Conservation (phyloP, 2,888 invertebrate genomes). For the Eupithecia dodoneata region DNA sequence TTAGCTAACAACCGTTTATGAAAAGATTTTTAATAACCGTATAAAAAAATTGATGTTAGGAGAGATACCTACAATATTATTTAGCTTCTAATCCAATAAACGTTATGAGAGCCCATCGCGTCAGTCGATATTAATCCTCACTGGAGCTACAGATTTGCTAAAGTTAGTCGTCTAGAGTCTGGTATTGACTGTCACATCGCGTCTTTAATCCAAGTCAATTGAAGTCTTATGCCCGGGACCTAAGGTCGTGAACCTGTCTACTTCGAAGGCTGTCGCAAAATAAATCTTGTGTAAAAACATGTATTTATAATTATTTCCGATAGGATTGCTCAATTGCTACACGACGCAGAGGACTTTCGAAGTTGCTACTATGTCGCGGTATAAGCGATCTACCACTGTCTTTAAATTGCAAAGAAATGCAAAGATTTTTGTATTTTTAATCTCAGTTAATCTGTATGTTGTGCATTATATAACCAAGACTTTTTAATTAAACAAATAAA, state of each 20-base stretch:
- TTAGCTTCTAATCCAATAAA: neutral
- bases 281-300: neutral
- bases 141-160: neutral
- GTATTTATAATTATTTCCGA: neutral
- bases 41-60: no score
- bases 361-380: neutral
- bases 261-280: neutral
- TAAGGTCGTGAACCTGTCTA: neutral
- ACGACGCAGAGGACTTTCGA: neutral
- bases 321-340: no score
- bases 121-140: neutral
- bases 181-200: neutral
- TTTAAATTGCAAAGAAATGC: neutral
- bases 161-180: neutral
- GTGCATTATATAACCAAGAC: neutral
- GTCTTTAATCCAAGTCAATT: slow-evolving; percentile 1
- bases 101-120: neutral
- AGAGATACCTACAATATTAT: no score
- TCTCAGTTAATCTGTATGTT: no score
- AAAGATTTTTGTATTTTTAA: neutral
- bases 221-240: neutral
- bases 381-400: neutral
- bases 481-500: neutral
- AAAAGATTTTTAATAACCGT: no score
- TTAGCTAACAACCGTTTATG: neutral